Conservation (phyloP, 92 coral and sea anemone genomes). For the Palythoa heliodiscus region DNA sequence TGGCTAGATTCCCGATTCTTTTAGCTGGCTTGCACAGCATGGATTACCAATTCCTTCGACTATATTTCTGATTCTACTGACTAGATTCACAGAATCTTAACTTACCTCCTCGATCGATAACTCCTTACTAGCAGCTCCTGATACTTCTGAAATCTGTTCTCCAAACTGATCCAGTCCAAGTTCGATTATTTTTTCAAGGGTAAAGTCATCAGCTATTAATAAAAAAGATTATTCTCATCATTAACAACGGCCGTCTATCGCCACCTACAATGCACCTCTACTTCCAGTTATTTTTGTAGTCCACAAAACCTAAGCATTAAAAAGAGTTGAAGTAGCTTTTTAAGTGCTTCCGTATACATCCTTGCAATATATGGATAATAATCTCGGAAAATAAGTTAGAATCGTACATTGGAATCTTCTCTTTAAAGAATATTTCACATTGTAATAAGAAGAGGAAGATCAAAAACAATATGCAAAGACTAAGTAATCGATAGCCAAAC, state of each 20-base stretch:
- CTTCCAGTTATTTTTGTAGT: background rate
- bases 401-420: too few species aligned
- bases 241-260: background rate
- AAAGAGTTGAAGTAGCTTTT: too few species aligned
- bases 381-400: too few species aligned
- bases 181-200: constrained; percentile 93
- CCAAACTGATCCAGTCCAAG: constrained; percentile 98
- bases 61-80: background rate
- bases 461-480: too few species aligned
- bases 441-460: too few species aligned
- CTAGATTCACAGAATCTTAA: background rate
- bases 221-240: background rate
- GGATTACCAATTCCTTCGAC: too few species aligned
- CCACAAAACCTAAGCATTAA: background rate
- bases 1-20: too few species aligned
- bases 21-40: too few species aligned
- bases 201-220: constrained; percentile 87
- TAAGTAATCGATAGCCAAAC: too few species aligned
- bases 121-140: constrained; percentile 98
- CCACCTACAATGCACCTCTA: background rate
- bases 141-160: constrained; percentile 86
- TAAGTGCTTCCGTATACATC: too few species aligned
- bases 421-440: too few species aligned
- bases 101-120: constrained; percentile 93
- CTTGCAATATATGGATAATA: too few species aligned